phyloP scores from a whole-genome alignment of 2,888 invertebrate species.

The Shargacucullia verbasci region DNA sequence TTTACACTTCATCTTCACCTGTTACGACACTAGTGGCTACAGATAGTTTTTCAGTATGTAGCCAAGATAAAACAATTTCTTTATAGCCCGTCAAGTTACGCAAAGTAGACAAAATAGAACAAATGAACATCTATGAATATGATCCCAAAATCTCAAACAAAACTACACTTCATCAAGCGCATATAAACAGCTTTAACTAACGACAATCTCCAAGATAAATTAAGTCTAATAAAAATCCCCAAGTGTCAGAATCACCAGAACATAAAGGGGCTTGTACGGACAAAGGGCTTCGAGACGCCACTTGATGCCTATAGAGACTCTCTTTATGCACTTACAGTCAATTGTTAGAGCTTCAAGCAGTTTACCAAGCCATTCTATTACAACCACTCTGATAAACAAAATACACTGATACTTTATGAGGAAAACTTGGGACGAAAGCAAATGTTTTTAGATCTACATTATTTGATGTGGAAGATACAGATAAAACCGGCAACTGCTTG shows the following conservation, averaged over 20 bases:
- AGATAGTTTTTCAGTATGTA: too few relatives aligned
- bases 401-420: slow-evolving; percentile 38
- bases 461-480: too few relatives aligned
- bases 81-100: too few relatives aligned
- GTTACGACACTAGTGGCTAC: too few relatives aligned
- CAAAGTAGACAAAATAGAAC: too few relatives aligned
- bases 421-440: slow-evolving; percentile 23
- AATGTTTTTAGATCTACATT: slow-evolving; percentile 19
- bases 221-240: slow-evolving; percentile 17
- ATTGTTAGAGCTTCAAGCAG: slow-evolving; percentile 54
- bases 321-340: slow-evolving; percentile 53
- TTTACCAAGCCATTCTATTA: slow-evolving; percentile 43
- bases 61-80: too few relatives aligned
- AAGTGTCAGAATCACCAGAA: slow-evolving; percentile 34
- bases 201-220: slow-evolving; percentile 12
- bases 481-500: too few relatives aligned
- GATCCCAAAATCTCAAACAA: background rate
- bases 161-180: background rate
- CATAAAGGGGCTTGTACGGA: slow-evolving; percentile 39
- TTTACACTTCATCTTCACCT: too few relatives aligned
- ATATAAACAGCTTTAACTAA: background rate
- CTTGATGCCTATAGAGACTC: slow-evolving; percentile 44
- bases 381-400: slow-evolving; percentile 29
- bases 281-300: slow-evolving; percentile 44
- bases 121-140: background rate